phyloP scores from a whole-genome alignment of 2,113 vertebrate genomes.

The Actenoides lindsayi region DNA sequence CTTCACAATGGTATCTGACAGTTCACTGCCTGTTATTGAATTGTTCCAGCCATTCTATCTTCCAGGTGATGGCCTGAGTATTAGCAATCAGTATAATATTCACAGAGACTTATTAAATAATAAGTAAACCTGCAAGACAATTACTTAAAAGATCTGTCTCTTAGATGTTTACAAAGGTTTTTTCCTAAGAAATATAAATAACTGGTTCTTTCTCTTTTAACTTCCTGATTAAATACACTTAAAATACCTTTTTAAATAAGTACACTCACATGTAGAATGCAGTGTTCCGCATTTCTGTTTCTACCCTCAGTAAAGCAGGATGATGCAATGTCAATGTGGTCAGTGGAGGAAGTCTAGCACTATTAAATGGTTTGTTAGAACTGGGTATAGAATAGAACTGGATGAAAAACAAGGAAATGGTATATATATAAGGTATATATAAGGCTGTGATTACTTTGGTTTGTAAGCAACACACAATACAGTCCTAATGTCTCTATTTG shows the following conservation, averaged over 20 bases:
- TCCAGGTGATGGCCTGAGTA: background rate
- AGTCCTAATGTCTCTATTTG: background rate
- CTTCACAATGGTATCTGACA: background rate
- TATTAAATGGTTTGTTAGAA: background rate
- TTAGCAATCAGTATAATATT: background rate
- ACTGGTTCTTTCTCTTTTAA: background rate
- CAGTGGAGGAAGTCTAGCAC: background rate
- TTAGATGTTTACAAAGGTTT: background rate
- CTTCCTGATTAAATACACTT: background rate
- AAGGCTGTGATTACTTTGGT: background rate
- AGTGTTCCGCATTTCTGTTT: background rate
- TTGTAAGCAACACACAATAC: background rate
- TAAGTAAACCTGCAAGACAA: background rate
- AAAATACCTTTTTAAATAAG: background rate
- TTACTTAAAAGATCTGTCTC: background rate
- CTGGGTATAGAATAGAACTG: background rate
- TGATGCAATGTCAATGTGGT: background rate
- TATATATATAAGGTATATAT: background rate
- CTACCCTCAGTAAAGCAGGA: background rate
- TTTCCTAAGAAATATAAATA: background rate
- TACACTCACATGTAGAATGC: background rate
- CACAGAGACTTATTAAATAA: background rate
- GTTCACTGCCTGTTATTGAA: background rate
- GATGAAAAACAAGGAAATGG: background rate
- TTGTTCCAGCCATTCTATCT: background rate